Evolutionary conservation across 2,797 vertebrate genomes (phyloP).

Genomic region (Myotis pilosus): DNA sequence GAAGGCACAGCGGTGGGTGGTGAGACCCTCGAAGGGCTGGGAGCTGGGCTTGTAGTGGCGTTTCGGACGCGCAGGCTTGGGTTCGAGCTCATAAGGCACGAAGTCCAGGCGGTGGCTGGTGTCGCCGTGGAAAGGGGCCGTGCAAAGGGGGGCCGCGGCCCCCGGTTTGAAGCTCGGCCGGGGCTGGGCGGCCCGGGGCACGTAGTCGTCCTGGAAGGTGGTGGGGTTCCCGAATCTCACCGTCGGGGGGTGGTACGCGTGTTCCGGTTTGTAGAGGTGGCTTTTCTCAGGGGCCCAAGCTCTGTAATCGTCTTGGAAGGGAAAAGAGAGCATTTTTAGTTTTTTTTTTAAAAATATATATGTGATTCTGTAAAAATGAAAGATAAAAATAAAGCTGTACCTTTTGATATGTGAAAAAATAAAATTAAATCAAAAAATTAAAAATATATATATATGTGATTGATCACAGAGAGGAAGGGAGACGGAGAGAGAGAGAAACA

Average conservation of each 20-base stretch:
- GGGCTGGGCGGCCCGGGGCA: slow-evolving; percentile 77
- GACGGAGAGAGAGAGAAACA: too few relatives aligned
- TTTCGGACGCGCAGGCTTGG: slow-evolving; percentile 72
- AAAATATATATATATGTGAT: too few relatives aligned
- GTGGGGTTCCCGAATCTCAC: slow-evolving; percentile 88
- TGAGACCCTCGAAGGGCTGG: slow-evolving; percentile 86
- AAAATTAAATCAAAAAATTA: too few relatives aligned
- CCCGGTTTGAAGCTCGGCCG: slow-evolving; percentile 85
- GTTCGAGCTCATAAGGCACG: slow-evolving; percentile 79
- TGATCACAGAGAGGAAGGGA: too few relatives aligned
- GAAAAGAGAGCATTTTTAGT: slow-evolving; percentile 43
- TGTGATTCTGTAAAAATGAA: too few relatives aligned
- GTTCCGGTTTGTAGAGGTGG: slow-evolving; percentile 82
- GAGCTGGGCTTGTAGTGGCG: slow-evolving; percentile 84
- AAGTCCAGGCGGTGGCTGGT: slow-evolving; percentile 86
- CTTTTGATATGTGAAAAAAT: too few relatives aligned
- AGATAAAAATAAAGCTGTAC: too few relatives aligned
- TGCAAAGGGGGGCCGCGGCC: slow-evolving; percentile 63
- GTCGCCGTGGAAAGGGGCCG: slow-evolving; percentile 81
- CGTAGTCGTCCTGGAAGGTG: slow-evolving; percentile 88
- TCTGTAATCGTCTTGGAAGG: slow-evolving; percentile 86
- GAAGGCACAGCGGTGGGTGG: slow-evolving; percentile 87
- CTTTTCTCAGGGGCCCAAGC: slow-evolving; percentile 84
- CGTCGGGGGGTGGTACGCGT: slow-evolving; percentile 81
- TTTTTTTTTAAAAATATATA: too few relatives aligned